A percentile compares a stretch with the other conserved stretches of the same genome.
Conservation (phyloP, 53 echinoderm and acorn worm genomes). For the Henricia sp. region DNA sequence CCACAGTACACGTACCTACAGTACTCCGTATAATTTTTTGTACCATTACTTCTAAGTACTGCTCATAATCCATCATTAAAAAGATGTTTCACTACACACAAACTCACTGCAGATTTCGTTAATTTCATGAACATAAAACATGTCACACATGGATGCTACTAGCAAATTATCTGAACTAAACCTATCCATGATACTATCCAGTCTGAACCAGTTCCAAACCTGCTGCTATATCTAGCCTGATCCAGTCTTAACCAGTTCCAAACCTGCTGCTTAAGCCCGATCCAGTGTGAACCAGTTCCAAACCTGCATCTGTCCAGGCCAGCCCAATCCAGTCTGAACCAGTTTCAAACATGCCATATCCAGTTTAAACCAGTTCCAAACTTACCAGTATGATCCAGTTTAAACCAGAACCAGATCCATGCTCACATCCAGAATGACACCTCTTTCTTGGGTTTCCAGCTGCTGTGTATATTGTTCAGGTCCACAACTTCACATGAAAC, state of each 20-base stretch:
- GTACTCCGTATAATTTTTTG: too few relatives aligned
- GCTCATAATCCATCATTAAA: too few relatives aligned
- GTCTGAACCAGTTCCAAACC: slow-evolving; percentile 2
- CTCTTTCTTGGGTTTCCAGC: slow-evolving; percentile 56
- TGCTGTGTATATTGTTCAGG: slow-evolving; percentile 62
- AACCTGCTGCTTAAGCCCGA: too few relatives aligned
- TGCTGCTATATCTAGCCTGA: too few relatives aligned
- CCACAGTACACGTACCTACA: too few relatives aligned
- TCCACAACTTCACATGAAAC: slow-evolving; percentile 88
- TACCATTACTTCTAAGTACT: too few relatives aligned
- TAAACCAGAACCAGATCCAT: not conserved
- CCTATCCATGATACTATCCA: not conserved
- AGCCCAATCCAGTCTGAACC: not conserved
- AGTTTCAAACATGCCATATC: not conserved
- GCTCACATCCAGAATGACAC: slow-evolving; percentile 54
- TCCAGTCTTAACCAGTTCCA: too few relatives aligned
- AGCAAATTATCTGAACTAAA: too few relatives aligned
- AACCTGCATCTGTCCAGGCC: not conserved
- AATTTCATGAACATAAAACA: too few relatives aligned
- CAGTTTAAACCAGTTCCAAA: slow-evolving; percentile 14
- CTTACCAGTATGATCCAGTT: not conserved
- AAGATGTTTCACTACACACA: too few relatives aligned
- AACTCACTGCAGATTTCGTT: too few relatives aligned
- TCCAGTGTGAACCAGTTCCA: not conserved
- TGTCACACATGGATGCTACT: too few relatives aligned